A percentile compares a stretch with the other conserved stretches of the same genome.
Evolutionary conservation across 2,113 vertebrate species (phyloP).

Genomic region (Bos indicus): DNA sequence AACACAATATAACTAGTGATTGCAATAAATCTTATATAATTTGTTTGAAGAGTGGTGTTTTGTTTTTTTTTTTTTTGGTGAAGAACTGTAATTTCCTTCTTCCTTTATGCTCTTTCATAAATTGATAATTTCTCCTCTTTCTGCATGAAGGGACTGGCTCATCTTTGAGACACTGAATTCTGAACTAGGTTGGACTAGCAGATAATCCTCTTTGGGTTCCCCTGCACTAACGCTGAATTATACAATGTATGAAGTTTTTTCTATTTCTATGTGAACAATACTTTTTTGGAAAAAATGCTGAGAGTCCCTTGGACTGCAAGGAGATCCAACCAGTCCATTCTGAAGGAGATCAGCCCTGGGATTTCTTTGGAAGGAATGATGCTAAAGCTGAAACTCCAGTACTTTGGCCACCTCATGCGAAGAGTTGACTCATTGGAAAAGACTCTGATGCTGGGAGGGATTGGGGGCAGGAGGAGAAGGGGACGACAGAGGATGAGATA

Average conservation of each 20-base stretch:
- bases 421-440: no score
- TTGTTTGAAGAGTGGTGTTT: neutral
- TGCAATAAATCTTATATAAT: neutral
- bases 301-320: no score
- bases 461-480: no score
- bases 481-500: no score
- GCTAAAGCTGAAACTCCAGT: no score
- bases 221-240: neutral
- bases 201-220: neutral
- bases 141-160: neutral
- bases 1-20: neutral
- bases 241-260: neutral
- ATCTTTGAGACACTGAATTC: neutral
- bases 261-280: neutral
- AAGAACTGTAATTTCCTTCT: neutral
- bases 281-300: neutral
- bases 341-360: no score
- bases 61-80: neutral
- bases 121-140: neutral
- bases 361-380: no score
- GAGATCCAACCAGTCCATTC: no score
- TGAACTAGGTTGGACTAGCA: neutral
- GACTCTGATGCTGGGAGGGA: no score
- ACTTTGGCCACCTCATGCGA: no score
- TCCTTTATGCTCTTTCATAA: neutral